Conservation (phyloP, 2,113 vertebrate species). For the Hemibagrus wyckioides region DNA sequence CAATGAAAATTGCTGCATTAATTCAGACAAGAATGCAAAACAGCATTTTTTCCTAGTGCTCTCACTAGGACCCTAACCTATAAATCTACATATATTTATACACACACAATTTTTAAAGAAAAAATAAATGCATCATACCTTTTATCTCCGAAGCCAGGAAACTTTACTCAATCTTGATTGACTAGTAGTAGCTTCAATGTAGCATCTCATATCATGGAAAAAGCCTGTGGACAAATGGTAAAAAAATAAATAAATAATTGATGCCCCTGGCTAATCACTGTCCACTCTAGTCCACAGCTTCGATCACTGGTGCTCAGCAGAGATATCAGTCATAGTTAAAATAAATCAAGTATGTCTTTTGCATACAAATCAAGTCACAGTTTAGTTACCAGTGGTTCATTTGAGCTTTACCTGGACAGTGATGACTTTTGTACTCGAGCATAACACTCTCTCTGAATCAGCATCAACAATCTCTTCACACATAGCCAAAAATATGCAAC, state of each 20-base stretch:
- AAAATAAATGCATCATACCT: slow-evolving; percentile 63
- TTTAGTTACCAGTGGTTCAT: slow-evolving; percentile 16
- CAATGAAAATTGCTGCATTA: neutral
- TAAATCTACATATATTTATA: neutral
- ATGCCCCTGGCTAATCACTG: neutral
- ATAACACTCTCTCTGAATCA: neutral
- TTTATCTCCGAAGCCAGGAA: slow-evolving; percentile 72
- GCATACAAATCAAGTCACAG: slow-evolving; percentile 27
- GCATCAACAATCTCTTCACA: neutral
- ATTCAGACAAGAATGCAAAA: neutral
- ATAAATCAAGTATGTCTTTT: neutral
- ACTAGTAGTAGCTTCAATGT: neutral
- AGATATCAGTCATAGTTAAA: neutral
- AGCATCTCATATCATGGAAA: neutral
- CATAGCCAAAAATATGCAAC: neutral
- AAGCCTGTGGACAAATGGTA: neutral
- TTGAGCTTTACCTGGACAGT: slow-evolving; percentile 12
- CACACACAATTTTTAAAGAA: neutral
- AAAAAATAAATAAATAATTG: neutral
- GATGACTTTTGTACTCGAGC: neutral
- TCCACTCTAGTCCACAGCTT: neutral
- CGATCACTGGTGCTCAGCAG: neutral
- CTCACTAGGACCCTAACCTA: neutral
- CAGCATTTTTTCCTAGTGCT: neutral
- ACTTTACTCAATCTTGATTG: slow-evolving; percentile 72